A percentile compares a stretch with the other conserved stretches of the same genome.
Conservation (phyloP, 2,113 vertebrate genomes). For the Cynoglossus semilaevis region DNA sequence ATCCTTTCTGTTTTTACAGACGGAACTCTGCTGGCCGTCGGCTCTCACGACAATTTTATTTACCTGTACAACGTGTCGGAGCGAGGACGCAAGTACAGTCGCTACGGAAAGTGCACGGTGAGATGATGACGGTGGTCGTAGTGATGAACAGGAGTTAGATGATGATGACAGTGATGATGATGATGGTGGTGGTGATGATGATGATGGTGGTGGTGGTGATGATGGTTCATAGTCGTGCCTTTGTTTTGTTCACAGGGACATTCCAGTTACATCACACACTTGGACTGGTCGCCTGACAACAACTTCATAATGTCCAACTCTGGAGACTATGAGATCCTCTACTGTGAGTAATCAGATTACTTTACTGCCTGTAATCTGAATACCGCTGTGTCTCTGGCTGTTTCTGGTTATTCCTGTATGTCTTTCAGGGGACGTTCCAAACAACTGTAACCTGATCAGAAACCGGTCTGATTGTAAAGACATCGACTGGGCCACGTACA, state of each 20-base stretch:
- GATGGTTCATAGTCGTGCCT: constrained; percentile 3
- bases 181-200: neutral
- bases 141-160: too few relatives aligned
- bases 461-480: constrained; percentile 98
- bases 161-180: neutral
- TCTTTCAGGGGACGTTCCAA: constrained; percentile 90
- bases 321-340: constrained; percentile 98
- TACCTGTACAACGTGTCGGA: constrained; percentile 95
- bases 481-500: constrained; percentile 94
- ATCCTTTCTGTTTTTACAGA: constrained; percentile 73
- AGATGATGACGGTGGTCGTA: constrained; percentile 63
- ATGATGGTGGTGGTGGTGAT: neutral
- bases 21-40: constrained; percentile 91
- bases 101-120: constrained; percentile 94
- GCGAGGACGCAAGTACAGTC: constrained; percentile 93
- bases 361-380: neutral
- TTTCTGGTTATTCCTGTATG: constrained; percentile 11
- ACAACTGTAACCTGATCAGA: constrained; percentile 91
- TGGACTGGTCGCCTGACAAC: constrained; percentile 99
- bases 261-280: constrained; percentile 99
- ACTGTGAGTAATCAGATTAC: constrained; percentile 85
- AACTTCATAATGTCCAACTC: constrained; percentile 99
- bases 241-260: constrained; percentile 83
- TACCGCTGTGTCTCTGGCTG: neutral
- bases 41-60: constrained; percentile 98